Evolutionary conservation across 2,113 vertebrate genomes (phyloP), one percentile per base, ranked within the genome.

Genomic region (Phodopus roborovskii): DNA sequence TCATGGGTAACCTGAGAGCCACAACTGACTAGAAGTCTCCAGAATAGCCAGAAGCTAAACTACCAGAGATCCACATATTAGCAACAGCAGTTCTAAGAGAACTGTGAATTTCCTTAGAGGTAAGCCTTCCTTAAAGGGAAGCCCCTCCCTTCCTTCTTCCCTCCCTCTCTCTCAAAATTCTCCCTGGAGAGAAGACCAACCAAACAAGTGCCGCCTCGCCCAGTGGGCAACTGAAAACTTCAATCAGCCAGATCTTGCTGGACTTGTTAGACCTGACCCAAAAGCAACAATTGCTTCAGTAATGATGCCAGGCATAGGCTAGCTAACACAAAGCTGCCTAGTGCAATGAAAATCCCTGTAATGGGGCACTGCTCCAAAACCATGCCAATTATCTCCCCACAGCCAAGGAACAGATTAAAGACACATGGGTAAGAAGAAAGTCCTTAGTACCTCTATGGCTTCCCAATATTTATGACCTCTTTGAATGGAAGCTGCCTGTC

Each of bases 231-330:
- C 66, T 93, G 70, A 93, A 68, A 79, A 42, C 45, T 81, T 70
- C 71, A 75, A 56, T 88, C 58, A 94, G 39, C 30, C 88, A 93
- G 73, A 83, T 74, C 84, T 94, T 88, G 75, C 88, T 88, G 64
- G 81, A 97, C 96, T 95, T 81, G 77, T 92, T 93, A 87, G 22
- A 96, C 92, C 30, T 94, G 91, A 95, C 60, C 62, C 92, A 94
- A 92, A 20, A 95, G 79, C 53, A 82, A 39, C 73, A 96, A 94
- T 10, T 81, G 36, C 58, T 79, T 85, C 78, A 33, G 42, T 81
- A 95, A 92, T 88, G 86, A 82, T 66, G 53, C 64, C 82, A 89
- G 60, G 83, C 68, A 82, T 15, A 16, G 30, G 62, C 66, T n/a
- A 62, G 48, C 68, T 74, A 74, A n/a, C 33, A 79, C 36, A 92